A percentile compares a stretch with the other conserved stretches of the same genome.
phyloP scores from a whole-genome alignment of 2,797 vertebrate species.

The Sebastes paucispinis region DNA sequence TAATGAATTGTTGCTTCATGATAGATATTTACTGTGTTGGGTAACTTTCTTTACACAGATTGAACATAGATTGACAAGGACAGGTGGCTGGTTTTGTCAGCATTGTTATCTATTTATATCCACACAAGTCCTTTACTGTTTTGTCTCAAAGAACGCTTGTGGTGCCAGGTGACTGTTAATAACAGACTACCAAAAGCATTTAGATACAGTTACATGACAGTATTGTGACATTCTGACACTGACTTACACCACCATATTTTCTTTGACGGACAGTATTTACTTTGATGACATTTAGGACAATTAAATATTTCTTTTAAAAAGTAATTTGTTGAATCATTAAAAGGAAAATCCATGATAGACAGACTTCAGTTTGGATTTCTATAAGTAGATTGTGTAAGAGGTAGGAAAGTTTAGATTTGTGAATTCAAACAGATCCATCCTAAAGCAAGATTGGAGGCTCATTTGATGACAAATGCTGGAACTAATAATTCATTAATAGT shows the following conservation, averaged over 20 bases:
- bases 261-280: background rate
- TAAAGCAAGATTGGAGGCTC: background rate
- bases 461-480: background rate
- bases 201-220: background rate
- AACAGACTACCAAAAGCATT: background rate
- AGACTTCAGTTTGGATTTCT: background rate
- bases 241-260: background rate
- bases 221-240: background rate
- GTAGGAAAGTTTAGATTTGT: background rate
- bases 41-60: conserved; percentile 15
- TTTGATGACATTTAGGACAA: background rate
- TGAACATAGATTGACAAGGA: conserved; percentile 64
- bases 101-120: conserved; percentile 87
- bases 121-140: conserved; percentile 40
- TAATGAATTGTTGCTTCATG: background rate
- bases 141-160: conserved; percentile 41
- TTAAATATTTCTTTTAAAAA: background rate
- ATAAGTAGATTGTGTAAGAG: background rate
- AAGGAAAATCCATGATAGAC: background rate
- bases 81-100: conserved; percentile 75
- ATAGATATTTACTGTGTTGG: background rate
- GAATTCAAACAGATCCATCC: background rate
- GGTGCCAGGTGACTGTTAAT: conserved; percentile 29
- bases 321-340: background rate
- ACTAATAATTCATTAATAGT: background rate